Base-by-base conservation (phyloP, 2,797 vertebrate species). In the Pteropus rufus region DNA sequence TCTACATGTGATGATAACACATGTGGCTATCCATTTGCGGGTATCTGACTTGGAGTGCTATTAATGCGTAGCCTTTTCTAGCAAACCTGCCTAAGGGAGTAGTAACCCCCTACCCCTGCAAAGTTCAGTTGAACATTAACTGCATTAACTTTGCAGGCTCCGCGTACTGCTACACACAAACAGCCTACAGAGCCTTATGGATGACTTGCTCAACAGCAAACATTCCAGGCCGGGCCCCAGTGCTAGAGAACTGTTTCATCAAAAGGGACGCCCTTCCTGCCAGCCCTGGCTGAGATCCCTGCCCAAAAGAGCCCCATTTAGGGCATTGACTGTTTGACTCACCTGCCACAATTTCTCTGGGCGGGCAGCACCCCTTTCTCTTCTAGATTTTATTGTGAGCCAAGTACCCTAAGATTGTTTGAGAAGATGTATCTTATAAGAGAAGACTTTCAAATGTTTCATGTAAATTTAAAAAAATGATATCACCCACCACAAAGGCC, bases 61-160 rank as follows among this genome's bases (percentile, higher is more conserved):
- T 99, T 99, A 99, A 99, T 99, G 99, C 98, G 98, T 99, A 99
- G 99, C 98, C 99, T 99, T 99, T 99, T 99, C 99, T 98, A 98
- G 98, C 98, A 96, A 98, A 99, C 98, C 99, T 91, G 98, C 98
- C 98, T 98, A 95, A 96, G 98, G 98, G 99, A 99, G 99, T 99
- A 99, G 98, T 99, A 98, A 99, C 98, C 98, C 23, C 23, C 98
- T 98, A 98, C 79, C 80, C 98, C 98, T 98, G 96, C 96, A 98
- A 98, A 98, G 98, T 98, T 98, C 97, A 97, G 98, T 98, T 98
- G 98, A 98, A 98, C 98, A 99, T 98, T 98, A 98, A 98, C 98
- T 97, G 95, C 93, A 98, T 98, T 98, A 98, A 98, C 98, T 98
- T 98, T 96, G 95, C 94, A 97, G 96, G 96, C 97, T 98, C 97